Conservation (phyloP, 2,888 invertebrate genomes). For the Cinara cedri region DNA sequence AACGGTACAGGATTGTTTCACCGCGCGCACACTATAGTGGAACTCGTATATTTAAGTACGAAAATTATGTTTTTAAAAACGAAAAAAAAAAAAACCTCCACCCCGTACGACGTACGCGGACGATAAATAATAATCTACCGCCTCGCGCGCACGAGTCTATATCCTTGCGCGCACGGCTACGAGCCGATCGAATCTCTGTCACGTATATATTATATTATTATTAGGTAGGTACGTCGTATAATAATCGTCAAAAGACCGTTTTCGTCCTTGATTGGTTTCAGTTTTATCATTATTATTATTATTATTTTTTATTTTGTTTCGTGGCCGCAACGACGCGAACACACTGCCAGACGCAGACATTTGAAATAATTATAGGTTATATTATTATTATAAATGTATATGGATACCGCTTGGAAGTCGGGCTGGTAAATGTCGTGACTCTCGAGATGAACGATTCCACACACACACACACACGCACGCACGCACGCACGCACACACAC, state of each 20-base stretch:
- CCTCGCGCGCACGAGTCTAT: slow-evolving; percentile 38
- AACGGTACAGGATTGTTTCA: too few species aligned
- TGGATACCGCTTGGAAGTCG: slow-evolving; percentile 38
- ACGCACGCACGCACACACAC: background rate
- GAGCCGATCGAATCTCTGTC: slow-evolving; percentile 52
- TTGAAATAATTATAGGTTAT: slow-evolving; percentile 53
- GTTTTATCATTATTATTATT: slow-evolving; percentile 36
- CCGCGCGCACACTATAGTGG: too few species aligned
- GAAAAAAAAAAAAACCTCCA: background rate
- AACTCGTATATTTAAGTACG: background rate
- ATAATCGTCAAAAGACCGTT: slow-evolving; percentile 54
- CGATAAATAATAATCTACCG: slow-evolving; percentile 39
- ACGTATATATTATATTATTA: slow-evolving; percentile 16
- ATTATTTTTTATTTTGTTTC: slow-evolving; percentile 1
- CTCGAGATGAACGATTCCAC: slow-evolving; percentile 39
- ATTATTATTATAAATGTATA: too few species aligned
- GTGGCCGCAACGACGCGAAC: slow-evolving; percentile 34
- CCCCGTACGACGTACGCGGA: background rate
- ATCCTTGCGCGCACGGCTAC: background rate
- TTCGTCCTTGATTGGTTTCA: slow-evolving; percentile 55
- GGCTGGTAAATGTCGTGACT: slow-evolving; percentile 50
- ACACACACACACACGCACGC: background rate
- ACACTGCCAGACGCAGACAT: slow-evolving; percentile 29
- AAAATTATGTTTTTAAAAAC: slow-evolving; percentile 15
- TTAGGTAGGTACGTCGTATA: too few species aligned